phyloP scores from a whole-genome alignment of 2,888 invertebrate species.

The Scaeva pyrastri region DNA sequence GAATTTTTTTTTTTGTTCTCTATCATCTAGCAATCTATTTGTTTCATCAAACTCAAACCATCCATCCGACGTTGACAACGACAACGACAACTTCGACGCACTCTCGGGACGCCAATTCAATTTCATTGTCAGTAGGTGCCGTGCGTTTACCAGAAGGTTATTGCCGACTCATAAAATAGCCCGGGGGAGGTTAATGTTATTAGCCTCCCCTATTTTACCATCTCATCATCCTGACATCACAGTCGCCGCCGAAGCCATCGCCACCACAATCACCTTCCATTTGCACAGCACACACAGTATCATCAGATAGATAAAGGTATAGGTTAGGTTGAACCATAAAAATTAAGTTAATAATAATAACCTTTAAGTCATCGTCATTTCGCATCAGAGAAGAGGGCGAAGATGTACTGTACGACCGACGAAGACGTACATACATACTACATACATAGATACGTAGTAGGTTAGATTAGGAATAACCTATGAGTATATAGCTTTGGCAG shows the following conservation, averaged over 20 bases:
- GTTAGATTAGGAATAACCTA: no score
- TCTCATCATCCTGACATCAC: background rate
- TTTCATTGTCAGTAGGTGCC: constrained; percentile 57
- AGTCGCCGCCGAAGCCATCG: background rate
- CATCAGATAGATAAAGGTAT: background rate
- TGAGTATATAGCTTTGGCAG: background rate
- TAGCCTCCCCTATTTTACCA: constrained; percentile 28
- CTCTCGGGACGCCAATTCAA: constrained; percentile 66
- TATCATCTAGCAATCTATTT: constrained; percentile 30
- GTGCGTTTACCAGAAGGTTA: constrained; percentile 64
- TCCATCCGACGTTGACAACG: background rate
- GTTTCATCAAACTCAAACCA: constrained; percentile 46
- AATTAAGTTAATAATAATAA: constrained; percentile 74
- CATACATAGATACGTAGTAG: no score
- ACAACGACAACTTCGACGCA: constrained; percentile 37
- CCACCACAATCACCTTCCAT: constrained; percentile 72
- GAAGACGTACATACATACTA: background rate
- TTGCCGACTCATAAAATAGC: constrained; percentile 71
- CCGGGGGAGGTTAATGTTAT: constrained; percentile 68
- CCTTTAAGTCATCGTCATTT: constrained; percentile 64
- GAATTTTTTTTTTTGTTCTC: background rate
- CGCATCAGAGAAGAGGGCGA: background rate
- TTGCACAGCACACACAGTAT: background rate
- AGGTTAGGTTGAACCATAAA: constrained; percentile 54
- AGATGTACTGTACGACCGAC: no score